These are phyloP conservation scores for Eudasyphora cyanicolor DNA, from an alignment of 2,888 invertebrate genomes.

Conservation along the genomic window DNA sequence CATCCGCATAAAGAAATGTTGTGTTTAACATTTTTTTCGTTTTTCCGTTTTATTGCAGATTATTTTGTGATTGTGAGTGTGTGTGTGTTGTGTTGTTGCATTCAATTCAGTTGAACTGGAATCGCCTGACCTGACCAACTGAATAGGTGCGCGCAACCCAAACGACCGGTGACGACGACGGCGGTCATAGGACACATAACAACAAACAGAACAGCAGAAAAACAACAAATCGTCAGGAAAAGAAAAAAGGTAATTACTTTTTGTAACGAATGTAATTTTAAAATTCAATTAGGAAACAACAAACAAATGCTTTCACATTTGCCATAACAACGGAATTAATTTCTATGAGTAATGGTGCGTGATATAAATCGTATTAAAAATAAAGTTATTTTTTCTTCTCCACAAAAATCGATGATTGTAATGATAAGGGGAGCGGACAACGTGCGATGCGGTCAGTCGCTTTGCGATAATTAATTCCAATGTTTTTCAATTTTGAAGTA, in stretches of 20 bases:
- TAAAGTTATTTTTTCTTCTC: not conserved
- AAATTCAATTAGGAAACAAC: constrained; percentile 25
- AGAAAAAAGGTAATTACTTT: constrained; percentile 29
- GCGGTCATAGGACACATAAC: not conserved
- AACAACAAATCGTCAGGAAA: not conserved
- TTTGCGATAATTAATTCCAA: not conserved
- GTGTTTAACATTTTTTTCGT: not conserved
- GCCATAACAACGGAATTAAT: not conserved
- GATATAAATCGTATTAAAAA: not conserved
- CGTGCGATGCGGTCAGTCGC: not conserved
- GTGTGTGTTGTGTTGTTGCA: not conserved
- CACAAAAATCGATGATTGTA: not conserved
- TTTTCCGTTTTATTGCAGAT: not conserved
- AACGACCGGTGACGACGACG: not conserved
- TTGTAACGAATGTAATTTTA: not conserved
- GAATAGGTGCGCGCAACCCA: no score
- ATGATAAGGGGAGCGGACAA: not conserved
- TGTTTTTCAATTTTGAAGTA: not conserved
- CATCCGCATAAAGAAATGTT: constrained; percentile 34
- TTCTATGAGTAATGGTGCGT: not conserved
- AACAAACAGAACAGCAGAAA: not conserved
- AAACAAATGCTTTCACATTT: constrained; percentile 1
- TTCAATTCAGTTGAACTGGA: not conserved
- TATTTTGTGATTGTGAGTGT: no score
- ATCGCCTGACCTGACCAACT: constrained; percentile 1